Percentiles rank a stretch among this genome's conserved stretches.
phyloP scores from a whole-genome alignment of 2,113 vertebrate genomes.

The Amphiprion ocellaris region DNA sequence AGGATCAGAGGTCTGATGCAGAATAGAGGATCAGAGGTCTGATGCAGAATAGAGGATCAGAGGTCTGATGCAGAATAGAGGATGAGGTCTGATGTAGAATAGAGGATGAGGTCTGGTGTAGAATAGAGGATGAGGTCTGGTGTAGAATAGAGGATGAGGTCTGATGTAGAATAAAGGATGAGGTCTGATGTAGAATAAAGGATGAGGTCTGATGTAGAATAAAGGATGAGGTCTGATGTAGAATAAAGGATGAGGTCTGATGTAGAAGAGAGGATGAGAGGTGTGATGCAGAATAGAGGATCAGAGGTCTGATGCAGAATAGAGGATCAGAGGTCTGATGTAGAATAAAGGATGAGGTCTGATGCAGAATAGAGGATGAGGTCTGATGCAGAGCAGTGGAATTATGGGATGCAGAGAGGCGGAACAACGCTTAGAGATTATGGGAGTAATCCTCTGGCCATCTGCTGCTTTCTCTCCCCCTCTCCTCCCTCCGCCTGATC shows the following conservation, averaged over 20 bases:
- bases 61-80: not conserved
- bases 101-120: not conserved
- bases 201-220: not conserved
- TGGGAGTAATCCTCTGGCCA: conserved; percentile 83
- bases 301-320: too few species aligned
- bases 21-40: too few species aligned
- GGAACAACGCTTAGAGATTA: conserved; percentile 77
- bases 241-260: not conserved
- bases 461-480: conserved; percentile 78
- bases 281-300: not conserved
- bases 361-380: not conserved
- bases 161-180: too few species aligned
- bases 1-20: too few species aligned
- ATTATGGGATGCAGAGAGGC: conserved; percentile 65
- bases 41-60: not conserved
- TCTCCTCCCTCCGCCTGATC: conserved; percentile 48
- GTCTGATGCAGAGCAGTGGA: conserved; percentile 43
- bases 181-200: not conserved
- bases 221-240: not conserved
- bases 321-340: not conserved
- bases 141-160: too few species aligned
- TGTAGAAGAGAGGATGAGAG: not conserved
- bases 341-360: not conserved
- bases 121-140: not conserved
- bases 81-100: not conserved